These are phyloP conservation scores for Hydropsyche betteni DNA, from an alignment of 2,888 invertebrate species.

Conservation along the genomic window DNA sequence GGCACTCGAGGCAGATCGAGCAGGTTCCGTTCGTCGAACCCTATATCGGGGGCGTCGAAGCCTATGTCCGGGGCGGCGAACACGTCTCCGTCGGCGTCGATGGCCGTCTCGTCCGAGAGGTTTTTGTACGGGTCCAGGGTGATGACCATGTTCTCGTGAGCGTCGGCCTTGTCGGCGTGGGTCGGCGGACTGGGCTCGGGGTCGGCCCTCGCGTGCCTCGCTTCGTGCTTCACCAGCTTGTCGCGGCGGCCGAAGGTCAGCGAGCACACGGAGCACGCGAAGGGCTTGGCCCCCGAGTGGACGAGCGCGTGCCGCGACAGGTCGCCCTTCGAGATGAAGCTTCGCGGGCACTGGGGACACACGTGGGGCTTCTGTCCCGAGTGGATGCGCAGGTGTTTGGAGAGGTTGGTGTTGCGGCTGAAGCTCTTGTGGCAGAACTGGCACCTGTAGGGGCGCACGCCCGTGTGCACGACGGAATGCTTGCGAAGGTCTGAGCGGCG, in stretches of 20 bases:
- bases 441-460: slow-evolving; percentile 77
- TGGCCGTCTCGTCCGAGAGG: slow-evolving; percentile 54
- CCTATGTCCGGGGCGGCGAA: slow-evolving; percentile 44
- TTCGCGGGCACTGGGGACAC: slow-evolving; percentile 76
- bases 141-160: slow-evolving; percentile 68
- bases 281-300: slow-evolving; percentile 74
- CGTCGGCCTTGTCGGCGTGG: slow-evolving; percentile 56
- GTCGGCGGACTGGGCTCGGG: slow-evolving; percentile 54
- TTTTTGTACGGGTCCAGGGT: slow-evolving; percentile 69
- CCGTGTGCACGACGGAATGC: slow-evolving; percentile 81
- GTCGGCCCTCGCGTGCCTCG: slow-evolving; percentile 65
- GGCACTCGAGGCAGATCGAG: slow-evolving; percentile 64
- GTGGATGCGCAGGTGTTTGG: slow-evolving; percentile 78
- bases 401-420: slow-evolving; percentile 79
- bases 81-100: slow-evolving; percentile 49
- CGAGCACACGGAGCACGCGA: slow-evolving; percentile 72
- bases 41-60: slow-evolving; percentile 41
- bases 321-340: slow-evolving; percentile 76
- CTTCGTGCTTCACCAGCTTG: slow-evolving; percentile 74
- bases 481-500: slow-evolving; percentile 76
- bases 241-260: slow-evolving; percentile 74
- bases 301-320: slow-evolving; percentile 73
- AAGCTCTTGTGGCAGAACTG: slow-evolving; percentile 78
- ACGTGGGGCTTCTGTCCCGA: slow-evolving; percentile 77
- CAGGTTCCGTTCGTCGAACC: slow-evolving; percentile 50